A percentile compares a stretch with the other conserved stretches of the same genome.
Conservation (phyloP, 2,113 vertebrate genomes). For the Callopanchax toddi region DNA sequence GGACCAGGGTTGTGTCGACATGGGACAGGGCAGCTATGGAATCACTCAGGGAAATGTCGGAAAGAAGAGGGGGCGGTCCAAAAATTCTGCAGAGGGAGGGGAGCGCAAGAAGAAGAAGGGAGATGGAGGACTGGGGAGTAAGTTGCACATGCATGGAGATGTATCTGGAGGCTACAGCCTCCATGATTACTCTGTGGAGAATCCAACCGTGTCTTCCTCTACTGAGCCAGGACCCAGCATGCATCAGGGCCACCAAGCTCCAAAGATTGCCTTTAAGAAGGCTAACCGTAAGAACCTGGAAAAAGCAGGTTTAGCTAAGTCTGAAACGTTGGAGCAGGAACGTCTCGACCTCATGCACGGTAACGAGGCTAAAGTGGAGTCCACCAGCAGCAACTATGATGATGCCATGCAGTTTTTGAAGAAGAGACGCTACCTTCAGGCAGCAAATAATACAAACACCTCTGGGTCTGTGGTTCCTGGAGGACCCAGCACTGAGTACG, state of each 20-base stretch:
- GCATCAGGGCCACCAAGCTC: slow-evolving; percentile 87
- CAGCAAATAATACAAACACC: slow-evolving; percentile 72
- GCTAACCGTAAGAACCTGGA: slow-evolving; percentile 86
- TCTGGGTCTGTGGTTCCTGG: slow-evolving; percentile 29
- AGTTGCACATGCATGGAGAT: slow-evolving; percentile 64
- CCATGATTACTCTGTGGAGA: slow-evolving; percentile 87
- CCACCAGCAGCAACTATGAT: slow-evolving; percentile 91
- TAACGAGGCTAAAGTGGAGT: slow-evolving; percentile 83
- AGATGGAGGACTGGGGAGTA: slow-evolving; percentile 40
- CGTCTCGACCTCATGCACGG: slow-evolving; percentile 87
- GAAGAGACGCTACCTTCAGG: slow-evolving; percentile 94
- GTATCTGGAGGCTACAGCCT: slow-evolving; percentile 79
- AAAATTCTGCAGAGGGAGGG: slow-evolving; percentile 84
- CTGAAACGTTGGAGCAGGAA: slow-evolving; percentile 82
- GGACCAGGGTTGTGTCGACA: slow-evolving; percentile 83
- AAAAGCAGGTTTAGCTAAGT: slow-evolving; percentile 86
- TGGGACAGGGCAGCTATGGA: slow-evolving; percentile 85
- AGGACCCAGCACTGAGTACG: slow-evolving; percentile 85
- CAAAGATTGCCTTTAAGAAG: slow-evolving; percentile 95
- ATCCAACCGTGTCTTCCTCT: slow-evolving; percentile 85
- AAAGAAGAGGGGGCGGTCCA: slow-evolving; percentile 92
- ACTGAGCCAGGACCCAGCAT: slow-evolving; percentile 85
- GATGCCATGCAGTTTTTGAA: slow-evolving; percentile 99
- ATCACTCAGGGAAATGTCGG: slow-evolving; percentile 92
- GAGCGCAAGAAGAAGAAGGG: slow-evolving; percentile 88